phyloP scores from a whole-genome alignment of 2,113 vertebrate species.

The Setophaga kirtlandii region DNA sequence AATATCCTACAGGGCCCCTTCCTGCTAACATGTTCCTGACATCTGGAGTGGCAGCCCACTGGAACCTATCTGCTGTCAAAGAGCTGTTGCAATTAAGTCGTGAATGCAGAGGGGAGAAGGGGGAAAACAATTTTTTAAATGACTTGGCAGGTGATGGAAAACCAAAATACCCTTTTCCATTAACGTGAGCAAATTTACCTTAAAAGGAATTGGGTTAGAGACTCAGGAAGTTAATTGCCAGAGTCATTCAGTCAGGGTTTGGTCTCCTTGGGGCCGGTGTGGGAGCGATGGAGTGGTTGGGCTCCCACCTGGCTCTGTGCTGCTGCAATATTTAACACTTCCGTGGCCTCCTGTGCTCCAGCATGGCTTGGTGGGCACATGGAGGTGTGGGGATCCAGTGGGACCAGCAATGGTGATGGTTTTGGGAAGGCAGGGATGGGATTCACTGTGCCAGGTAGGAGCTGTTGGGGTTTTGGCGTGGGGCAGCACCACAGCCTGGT shows the following conservation, averaged over 20 bases:
- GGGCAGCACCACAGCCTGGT: background rate
- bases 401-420: fast-evolving
- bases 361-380: fast-evolving
- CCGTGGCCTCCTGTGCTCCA: background rate
- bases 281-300: slow-evolving; percentile 9
- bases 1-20: slow-evolving; percentile 68
- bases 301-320: slow-evolving; percentile 29
- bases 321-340: background rate
- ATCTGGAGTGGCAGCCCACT: slow-evolving; percentile 74
- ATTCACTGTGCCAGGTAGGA: background rate
- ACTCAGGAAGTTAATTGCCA: slow-evolving; percentile 55
- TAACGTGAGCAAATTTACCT: slow-evolving; percentile 59
- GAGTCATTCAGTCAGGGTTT: slow-evolving; percentile 32
- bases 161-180: slow-evolving; percentile 53
- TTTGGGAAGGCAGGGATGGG: background rate
- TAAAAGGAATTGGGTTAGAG: slow-evolving; percentile 63
- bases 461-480: background rate
- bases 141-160: slow-evolving; percentile 55
- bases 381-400: fast-evolving
- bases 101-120: slow-evolving; percentile 53
- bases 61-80: slow-evolving; percentile 61
- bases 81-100: slow-evolving; percentile 41
- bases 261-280: background rate
- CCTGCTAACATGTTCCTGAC: slow-evolving; percentile 66
- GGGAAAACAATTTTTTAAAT: slow-evolving; percentile 53